Evolutionary conservation across 2,113 vertebrate genomes (phyloP).

Genomic region (Brachyhypopomus occidentalis): DNA sequence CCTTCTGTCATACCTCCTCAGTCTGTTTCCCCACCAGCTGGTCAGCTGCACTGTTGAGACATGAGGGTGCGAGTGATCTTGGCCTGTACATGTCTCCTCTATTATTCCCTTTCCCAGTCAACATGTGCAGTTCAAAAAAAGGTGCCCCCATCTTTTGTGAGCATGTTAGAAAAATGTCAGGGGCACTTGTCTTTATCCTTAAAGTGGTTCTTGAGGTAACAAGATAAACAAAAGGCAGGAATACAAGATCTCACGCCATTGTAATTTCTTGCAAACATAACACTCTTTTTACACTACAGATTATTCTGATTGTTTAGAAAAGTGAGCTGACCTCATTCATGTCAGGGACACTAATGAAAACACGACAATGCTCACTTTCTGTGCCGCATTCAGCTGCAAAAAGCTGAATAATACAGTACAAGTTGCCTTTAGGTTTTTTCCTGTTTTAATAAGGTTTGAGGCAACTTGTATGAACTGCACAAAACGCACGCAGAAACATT

Average conservation of each 20-base stretch:
- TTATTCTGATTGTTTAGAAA: background rate
- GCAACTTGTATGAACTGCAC: background rate
- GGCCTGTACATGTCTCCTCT: constrained; percentile 43
- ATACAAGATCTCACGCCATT: constrained; percentile 40
- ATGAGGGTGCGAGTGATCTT: constrained; percentile 65
- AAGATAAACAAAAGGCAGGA: constrained; percentile 40
- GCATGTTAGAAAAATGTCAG: constrained; percentile 47
- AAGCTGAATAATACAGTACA: background rate
- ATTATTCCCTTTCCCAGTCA: constrained; percentile 46
- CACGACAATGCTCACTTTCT: background rate
- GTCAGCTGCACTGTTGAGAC: constrained; percentile 47
- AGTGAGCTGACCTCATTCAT: background rate
- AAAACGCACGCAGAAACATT: background rate
- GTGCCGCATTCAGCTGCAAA: background rate
- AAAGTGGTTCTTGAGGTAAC: constrained; percentile 43
- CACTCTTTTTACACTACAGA: background rate
- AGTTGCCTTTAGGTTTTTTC: background rate
- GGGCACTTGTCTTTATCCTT: constrained; percentile 38
- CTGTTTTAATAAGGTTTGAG: background rate
- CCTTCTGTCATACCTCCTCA: constrained; percentile 30
- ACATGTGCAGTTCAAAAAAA: constrained; percentile 53
- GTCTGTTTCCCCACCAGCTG: constrained; percentile 43
- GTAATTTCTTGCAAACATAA: constrained; percentile 43
- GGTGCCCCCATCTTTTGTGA: constrained; percentile 47
- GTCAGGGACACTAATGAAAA: background rate